These are phyloP conservation scores for Notothenia coriiceps DNA, from an alignment of 2,113 vertebrate species.

Conservation along the genomic window DNA sequence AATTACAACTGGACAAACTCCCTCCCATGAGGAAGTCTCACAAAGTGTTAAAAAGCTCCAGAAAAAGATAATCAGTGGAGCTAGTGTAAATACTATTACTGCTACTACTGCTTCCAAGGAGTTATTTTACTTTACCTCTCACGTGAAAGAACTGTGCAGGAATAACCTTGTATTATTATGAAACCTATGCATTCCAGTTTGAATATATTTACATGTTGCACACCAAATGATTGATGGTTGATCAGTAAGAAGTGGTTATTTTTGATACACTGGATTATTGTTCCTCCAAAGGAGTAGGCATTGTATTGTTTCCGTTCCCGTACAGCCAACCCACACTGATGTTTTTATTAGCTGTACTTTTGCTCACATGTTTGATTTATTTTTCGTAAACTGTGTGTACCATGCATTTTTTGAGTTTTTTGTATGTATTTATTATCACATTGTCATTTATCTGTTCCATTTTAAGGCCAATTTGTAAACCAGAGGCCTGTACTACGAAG, in stretches of 20 bases:
- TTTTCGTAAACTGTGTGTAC: constrained; percentile 7
- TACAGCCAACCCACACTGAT: neutral
- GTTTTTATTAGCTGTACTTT: neutral
- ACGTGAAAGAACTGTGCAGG: neutral
- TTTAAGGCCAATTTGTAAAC: constrained; percentile 48
- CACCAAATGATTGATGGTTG: neutral
- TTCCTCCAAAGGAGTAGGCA: neutral
- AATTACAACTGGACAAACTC: neutral
- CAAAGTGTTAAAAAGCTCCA: neutral
- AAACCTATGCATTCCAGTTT: constrained; percentile 36
- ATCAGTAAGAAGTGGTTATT: too few relatives aligned
- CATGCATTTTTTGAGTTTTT: constrained; percentile 19
- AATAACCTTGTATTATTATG: neutral
- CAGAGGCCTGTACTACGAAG: too few relatives aligned
- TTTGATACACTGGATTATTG: neutral
- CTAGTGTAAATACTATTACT: neutral
- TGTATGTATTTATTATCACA: constrained; percentile 34
- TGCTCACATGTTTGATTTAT: constrained; percentile 16
- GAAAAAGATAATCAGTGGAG: neutral
- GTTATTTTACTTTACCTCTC: neutral
- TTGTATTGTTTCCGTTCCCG: neutral
- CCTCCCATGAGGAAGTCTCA: neutral
- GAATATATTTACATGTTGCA: constrained; percentile 9
- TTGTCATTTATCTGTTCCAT: constrained; percentile 22
- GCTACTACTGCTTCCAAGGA: neutral